Conservation (phyloP, 2,113 vertebrate genomes). For the Oxyura jamaicensis region DNA sequence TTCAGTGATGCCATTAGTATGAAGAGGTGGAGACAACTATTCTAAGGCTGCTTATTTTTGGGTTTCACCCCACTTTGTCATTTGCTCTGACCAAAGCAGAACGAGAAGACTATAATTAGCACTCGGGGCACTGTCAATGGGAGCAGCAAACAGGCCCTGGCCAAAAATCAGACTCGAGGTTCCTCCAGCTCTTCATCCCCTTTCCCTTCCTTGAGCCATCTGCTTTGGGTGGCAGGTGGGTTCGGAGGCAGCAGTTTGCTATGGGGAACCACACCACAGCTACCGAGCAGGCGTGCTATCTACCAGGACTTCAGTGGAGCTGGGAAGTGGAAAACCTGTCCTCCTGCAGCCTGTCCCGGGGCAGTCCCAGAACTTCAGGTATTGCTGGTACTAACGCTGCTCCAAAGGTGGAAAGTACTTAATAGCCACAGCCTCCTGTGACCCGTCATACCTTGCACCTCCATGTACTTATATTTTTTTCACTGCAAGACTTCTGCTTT, state of each 20-base stretch:
- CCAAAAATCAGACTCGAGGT: neutral
- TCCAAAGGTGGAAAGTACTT: neutral
- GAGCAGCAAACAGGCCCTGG: neutral
- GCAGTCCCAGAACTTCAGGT: neutral
- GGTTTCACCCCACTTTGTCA: constrained; percentile 24
- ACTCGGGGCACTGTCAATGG: neutral
- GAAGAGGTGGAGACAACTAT: constrained; percentile 8
- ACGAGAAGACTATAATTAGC: constrained; percentile 2
- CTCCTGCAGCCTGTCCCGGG: neutral
- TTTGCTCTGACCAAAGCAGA: neutral
- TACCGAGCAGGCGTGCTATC: neutral
- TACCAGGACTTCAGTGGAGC: neutral
- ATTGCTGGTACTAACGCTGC: neutral
- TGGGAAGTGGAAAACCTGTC: neutral
- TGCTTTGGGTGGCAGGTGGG: neutral
- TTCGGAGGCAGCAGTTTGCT: neutral
- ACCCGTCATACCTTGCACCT: neutral
- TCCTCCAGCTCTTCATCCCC: neutral
- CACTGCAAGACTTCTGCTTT: neutral
- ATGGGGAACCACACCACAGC: neutral
- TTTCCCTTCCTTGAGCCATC: neutral
- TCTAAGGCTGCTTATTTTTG: constrained; percentile 30
- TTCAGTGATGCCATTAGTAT: constrained; percentile 25
- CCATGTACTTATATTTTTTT: neutral
- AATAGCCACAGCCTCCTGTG: neutral